Conservation (phyloP, 2,113 vertebrate genomes). For the Capra hircus region DNA sequence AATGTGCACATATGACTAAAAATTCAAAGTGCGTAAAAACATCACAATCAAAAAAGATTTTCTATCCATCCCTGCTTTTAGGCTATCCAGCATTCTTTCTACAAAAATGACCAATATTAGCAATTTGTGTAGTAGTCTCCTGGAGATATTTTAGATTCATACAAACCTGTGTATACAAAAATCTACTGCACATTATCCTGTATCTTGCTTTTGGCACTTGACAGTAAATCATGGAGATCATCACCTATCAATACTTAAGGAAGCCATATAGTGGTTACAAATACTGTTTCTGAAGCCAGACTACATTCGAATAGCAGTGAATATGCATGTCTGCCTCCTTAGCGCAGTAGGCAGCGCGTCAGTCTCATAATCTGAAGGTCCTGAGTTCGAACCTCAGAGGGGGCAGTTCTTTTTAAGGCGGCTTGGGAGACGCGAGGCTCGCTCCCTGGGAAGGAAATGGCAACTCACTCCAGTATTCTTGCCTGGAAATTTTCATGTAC, state of each 20-base stretch:
- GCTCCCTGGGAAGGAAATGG: not conserved
- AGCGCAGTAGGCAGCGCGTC: not conserved
- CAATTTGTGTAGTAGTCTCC: not conserved
- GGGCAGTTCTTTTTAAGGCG: rapidly evolving
- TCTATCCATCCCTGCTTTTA: not conserved
- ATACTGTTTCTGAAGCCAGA: not conserved
- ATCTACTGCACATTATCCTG: not conserved
- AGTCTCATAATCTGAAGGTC: not conserved
- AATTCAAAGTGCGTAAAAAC: not conserved
- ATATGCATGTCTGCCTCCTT: rapidly evolving
- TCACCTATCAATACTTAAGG: not conserved
- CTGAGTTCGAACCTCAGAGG: not conserved
- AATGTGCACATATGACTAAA: not conserved
- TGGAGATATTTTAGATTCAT: not conserved
- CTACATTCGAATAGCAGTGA: rapidly evolving
- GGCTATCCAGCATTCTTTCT: not conserved
- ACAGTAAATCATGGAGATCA: not conserved
- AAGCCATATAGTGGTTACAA: not conserved
- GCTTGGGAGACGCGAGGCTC: not conserved
- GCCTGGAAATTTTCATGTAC: not conserved
- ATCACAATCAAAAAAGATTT: not conserved
- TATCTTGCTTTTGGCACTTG: not conserved
- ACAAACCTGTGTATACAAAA: not conserved
- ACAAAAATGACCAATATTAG: not conserved
- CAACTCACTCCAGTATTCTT: not conserved